These are phyloP conservation scores for Coelopa frigida DNA, from an alignment of 1,140 invertebrate species.

Conservation along the genomic window DNA sequence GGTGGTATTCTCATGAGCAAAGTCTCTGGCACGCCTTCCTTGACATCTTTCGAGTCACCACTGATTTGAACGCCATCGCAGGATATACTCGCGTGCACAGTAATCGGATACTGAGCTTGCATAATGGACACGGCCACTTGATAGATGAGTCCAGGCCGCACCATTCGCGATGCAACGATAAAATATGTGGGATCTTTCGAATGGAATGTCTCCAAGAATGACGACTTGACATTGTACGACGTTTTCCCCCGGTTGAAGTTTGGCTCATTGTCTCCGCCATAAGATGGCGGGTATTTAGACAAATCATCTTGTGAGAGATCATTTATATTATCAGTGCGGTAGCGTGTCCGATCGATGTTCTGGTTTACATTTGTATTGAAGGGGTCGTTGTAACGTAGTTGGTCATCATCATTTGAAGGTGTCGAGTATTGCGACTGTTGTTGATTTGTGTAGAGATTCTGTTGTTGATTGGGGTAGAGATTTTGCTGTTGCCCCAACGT, in stretches of 20 bases:
- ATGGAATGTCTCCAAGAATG: slow-evolving; percentile 32
- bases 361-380: slow-evolving; percentile 7
- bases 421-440: slow-evolving; percentile 2
- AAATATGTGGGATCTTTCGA: slow-evolving; percentile 61
- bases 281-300: slow-evolving; percentile 9
- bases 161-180: slow-evolving; percentile 75
- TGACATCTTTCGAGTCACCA: slow-evolving; percentile 66
- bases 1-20: slow-evolving; percentile 77
- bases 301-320: slow-evolving; percentile 23
- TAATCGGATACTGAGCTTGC: slow-evolving; percentile 62
- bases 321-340: slow-evolving; percentile 24
- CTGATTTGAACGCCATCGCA: slow-evolving; percentile 80
- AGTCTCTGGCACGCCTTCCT: slow-evolving; percentile 73
- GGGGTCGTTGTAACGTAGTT: slow-evolving; percentile 7
- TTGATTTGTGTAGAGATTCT: slow-evolving; percentile 10
- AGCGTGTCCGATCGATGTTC: slow-evolving; percentile 19
- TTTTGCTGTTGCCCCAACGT: slow-evolving; percentile 8
- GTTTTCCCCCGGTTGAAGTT: slow-evolving; percentile 29
- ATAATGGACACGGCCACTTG: slow-evolving; percentile 73
- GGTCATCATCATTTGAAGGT: not conserved
- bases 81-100: slow-evolving; percentile 74
- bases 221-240: slow-evolving; percentile 30
- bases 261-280: slow-evolving; percentile 24
- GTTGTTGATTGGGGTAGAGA: slow-evolving; percentile 11
- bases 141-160: slow-evolving; percentile 80